Base-by-base conservation (phyloP, 2,113 vertebrate species). In the Columba janthina region DNA sequence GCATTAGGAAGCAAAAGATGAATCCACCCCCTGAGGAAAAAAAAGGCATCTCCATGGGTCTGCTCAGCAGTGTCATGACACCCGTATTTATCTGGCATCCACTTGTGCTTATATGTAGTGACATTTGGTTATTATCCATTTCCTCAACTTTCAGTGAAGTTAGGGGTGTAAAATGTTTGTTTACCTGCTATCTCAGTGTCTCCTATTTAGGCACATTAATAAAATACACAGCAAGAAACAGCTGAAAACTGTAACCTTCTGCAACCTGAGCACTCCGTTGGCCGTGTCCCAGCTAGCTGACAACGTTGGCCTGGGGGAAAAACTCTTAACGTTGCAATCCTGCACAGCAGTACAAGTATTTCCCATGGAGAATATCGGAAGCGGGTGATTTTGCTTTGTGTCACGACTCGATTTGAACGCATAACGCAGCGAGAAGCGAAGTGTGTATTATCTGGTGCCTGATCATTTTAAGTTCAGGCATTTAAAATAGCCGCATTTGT, bases 381-480 rank as follows among this genome's bases (percentile, higher is more conserved):
- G 21, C 0, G 0, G n/a, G 22, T 32, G 9, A 17, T 36, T 76
- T 26, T 21, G 6, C 21, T 50, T 65, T 8, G 13, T 1, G 4
- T 28, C 16, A 0, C 5, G 3, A 5, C 38, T 58, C 26, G 13
- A 17, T 46, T 40, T 42, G 67, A 20, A 40, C 60, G 44, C 5
- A 3, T 15, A 22, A n/a, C 2, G 17, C 15, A 5, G 20, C 51
- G 24, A 19, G n/a, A 44, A 44, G 36, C 0, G 12, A 17, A 34
- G 25, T 24, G 40, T 5, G 15, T 10, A 3, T 14, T 26, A 29
- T 5, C 26, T 46, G 2, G 17, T 6, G 17, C 28, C 24, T 24
- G 6, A 8, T 3, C 12, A 0, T 7, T 5, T 0, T 1, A 8
- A 17, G 10, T 34, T 40, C 15, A 2, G 48, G 17, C 19, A 2